Evolutionary conservation across 2,888 invertebrate genomes (phyloP).

Genomic region (Julus scanicus): DNA sequence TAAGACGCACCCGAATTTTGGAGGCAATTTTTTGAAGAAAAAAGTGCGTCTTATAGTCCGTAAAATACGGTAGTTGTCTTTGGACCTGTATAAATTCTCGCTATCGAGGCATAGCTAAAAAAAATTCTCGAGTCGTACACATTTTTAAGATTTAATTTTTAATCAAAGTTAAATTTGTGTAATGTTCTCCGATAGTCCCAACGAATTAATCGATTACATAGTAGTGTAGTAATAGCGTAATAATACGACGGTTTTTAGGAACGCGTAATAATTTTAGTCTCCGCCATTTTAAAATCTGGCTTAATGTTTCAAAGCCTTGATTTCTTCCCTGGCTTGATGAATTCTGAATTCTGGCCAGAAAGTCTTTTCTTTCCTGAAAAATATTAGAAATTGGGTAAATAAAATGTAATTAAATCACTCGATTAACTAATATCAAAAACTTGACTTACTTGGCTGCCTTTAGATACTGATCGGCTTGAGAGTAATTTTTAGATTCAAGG

Average conservation of each 20-base stretch:
- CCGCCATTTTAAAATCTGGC: neutral
- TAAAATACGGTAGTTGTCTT: no score
- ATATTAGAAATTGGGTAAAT: neutral
- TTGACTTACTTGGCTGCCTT: constrained; percentile 54
- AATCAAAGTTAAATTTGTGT: neutral
- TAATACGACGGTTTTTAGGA: neutral
- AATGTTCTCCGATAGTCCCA: neutral
- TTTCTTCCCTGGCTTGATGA: constrained; percentile 51
- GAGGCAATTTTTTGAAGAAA: no score
- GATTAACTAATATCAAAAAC: neutral
- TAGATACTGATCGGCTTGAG: constrained; percentile 42
- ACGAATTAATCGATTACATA: neutral
- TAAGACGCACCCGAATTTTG: no score
- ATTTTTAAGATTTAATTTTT: neutral
- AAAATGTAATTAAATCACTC: neutral
- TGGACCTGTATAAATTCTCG: no score
- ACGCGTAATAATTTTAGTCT: neutral
- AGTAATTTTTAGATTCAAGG: constrained; percentile 48
- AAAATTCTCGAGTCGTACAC: no score
- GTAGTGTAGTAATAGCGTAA: neutral
- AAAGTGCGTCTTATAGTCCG: no score
- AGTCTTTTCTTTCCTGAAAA: constrained; percentile 53
- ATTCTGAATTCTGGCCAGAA: constrained; percentile 51
- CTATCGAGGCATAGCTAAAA: no score
- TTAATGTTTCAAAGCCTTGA: constrained; percentile 37